Conservation (phyloP, 2,113 vertebrate genomes). For the Hippotragus niger region DNA sequence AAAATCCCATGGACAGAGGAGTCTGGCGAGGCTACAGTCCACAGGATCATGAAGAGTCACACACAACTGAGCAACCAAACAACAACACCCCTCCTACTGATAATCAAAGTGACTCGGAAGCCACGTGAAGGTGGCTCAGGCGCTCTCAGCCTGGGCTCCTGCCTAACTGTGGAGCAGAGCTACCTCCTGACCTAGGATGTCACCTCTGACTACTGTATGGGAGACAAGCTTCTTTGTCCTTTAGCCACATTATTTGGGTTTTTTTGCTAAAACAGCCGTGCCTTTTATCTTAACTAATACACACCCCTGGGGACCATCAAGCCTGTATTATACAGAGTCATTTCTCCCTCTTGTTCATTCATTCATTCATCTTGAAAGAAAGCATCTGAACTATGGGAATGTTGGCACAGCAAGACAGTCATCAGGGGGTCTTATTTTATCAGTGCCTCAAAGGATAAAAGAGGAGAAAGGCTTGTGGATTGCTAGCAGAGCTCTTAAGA, state of each 20-base stretch:
- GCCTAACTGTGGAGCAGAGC: neutral
- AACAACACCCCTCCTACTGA: neutral
- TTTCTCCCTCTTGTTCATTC: neutral
- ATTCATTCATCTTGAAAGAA: neutral
- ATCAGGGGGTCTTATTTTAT: neutral
- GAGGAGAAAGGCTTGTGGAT: neutral
- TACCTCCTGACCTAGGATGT: neutral
- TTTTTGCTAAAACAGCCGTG: neutral
- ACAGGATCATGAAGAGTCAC: neutral
- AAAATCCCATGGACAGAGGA: neutral
- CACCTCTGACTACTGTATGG: neutral
- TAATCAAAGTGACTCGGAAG: neutral
- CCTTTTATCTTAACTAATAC: slow-evolving; percentile 9
- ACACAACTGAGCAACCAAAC: neutral
- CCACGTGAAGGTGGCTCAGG: neutral
- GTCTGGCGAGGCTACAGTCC: neutral
- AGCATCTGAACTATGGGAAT: neutral
- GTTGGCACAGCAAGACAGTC: neutral
- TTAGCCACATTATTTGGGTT: neutral
- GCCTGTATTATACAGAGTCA: neutral
- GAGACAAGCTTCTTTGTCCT: neutral
- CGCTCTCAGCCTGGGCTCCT: neutral
- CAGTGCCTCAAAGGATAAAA: neutral
- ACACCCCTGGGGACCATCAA: neutral
- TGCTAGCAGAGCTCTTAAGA: neutral